Percentiles rank a stretch among this genome's conserved stretches.
These are phyloP conservation scores for Chalcosyrphus nemorum DNA, from an alignment of 2,888 invertebrate species.

Conservation along the genomic window DNA sequence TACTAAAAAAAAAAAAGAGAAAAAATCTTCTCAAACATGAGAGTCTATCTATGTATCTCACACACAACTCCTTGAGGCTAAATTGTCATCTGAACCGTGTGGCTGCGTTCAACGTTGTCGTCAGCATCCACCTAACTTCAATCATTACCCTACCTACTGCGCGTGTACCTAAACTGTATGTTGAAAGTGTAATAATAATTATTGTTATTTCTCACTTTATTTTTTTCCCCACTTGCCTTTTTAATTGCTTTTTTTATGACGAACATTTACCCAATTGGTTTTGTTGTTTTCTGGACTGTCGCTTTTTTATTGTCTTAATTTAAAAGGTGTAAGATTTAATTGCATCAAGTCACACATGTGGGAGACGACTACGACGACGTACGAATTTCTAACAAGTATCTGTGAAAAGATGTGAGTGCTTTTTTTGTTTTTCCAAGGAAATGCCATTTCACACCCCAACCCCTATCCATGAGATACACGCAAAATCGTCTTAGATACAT, in stretches of 20 bases:
- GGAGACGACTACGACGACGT: background rate
- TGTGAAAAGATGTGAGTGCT: background rate
- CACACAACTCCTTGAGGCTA: conserved; percentile 56
- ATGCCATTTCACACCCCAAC: conserved; percentile 51
- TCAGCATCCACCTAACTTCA: conserved; percentile 52
- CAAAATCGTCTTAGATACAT: conserved; percentile 34
- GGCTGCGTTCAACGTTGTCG: conserved; percentile 2
- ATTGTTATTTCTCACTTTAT: conserved; percentile 68
- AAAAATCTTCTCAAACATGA: conserved; percentile 22
- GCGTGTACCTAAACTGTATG: conserved; percentile 54
- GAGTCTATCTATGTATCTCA: conserved; percentile 8
- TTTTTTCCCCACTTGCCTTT: conserved; percentile 12
- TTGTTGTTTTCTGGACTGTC: conserved; percentile 30
- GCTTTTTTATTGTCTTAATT: conserved; percentile 6
- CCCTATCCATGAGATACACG: conserved; percentile 19
- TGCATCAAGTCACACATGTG: conserved; percentile 27
- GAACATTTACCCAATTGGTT: conserved; percentile 60
- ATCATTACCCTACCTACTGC: conserved; percentile 18
- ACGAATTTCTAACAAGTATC: background rate
- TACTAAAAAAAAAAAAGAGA: conserved; percentile 25
- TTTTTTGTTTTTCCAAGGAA: conserved; percentile 42
- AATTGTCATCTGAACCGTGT: conserved; percentile 60
- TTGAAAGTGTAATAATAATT: conserved; percentile 70
- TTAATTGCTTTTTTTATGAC: conserved; percentile 68
- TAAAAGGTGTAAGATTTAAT: conserved; percentile 20